phyloP scores from a whole-genome alignment of 2,888 invertebrate genomes.

The Lissocephala sabroskyi region DNA sequence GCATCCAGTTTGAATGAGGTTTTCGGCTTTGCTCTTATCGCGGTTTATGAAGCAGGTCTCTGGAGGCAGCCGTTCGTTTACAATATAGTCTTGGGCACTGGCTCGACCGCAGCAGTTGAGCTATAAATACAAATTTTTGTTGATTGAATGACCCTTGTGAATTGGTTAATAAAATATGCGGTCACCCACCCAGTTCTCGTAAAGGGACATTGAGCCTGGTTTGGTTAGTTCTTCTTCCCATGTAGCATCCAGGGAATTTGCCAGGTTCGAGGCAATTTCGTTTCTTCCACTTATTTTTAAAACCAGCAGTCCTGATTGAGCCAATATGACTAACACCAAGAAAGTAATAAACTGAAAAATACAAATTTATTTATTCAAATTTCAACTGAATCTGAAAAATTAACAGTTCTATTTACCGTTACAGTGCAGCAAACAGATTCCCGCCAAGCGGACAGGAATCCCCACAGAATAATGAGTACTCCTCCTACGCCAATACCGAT shows the following conservation, averaged over 20 bases:
- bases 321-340: slow-evolving; percentile 46
- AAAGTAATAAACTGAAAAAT: slow-evolving; percentile 50
- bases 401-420: slow-evolving; percentile 76
- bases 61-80: slow-evolving; percentile 63
- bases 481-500: slow-evolving; percentile 45
- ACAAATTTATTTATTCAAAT: slow-evolving; percentile 38
- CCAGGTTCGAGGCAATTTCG: slow-evolving; percentile 44
- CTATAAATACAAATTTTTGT: slow-evolving; percentile 33
- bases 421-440: slow-evolving; percentile 91
- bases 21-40: slow-evolving; percentile 48
- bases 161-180: no score
- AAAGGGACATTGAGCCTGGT: slow-evolving; percentile 63
- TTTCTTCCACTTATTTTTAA: slow-evolving; percentile 25
- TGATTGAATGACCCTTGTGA: no score
- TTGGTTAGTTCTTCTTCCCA: slow-evolving; percentile 70
- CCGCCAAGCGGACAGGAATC: slow-evolving; percentile 89
- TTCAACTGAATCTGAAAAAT: background rate
- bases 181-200: slow-evolving; percentile 65
- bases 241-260: slow-evolving; percentile 67
- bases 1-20: slow-evolving; percentile 59
- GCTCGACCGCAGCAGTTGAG: slow-evolving; percentile 67
- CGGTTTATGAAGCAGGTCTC: slow-evolving; percentile 54
- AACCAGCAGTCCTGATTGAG: slow-evolving; percentile 35
- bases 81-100: slow-evolving; percentile 67
- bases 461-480: slow-evolving; percentile 84